These are phyloP conservation scores for Machimus atricapillus DNA, from an alignment of 2,888 invertebrate genomes.

Conservation along the genomic window DNA sequence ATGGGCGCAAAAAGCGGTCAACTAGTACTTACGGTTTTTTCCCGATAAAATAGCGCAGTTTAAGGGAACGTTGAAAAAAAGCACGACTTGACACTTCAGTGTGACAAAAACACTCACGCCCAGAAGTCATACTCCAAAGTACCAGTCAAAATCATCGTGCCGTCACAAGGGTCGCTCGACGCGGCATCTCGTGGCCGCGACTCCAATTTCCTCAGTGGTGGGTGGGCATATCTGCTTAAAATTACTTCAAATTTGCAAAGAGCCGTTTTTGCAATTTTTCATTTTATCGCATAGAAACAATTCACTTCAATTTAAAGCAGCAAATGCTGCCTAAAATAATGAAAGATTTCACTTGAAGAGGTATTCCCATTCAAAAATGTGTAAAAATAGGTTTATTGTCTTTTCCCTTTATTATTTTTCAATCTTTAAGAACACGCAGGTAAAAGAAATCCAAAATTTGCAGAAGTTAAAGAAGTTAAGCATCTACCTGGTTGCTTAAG, in stretches of 20 bases:
- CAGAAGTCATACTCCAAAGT: constrained; percentile 30
- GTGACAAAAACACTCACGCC: constrained; percentile 35
- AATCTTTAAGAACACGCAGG: too few relatives aligned
- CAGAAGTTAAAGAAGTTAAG: too few relatives aligned
- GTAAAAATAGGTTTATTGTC: too few relatives aligned
- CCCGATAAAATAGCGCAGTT: constrained; percentile 8
- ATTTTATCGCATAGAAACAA: not conserved
- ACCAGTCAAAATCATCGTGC: constrained; percentile 20
- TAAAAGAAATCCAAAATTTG: too few relatives aligned
- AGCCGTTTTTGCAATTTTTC: not conserved
- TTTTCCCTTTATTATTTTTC: too few relatives aligned
- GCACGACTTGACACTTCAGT: constrained; percentile 5
- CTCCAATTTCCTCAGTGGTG: not conserved
- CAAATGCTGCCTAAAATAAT: too few relatives aligned
- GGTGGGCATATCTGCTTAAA: not conserved
- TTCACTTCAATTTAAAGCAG: too few relatives aligned
- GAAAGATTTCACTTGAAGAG: too few relatives aligned
- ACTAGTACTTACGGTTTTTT: constrained; percentile 26
- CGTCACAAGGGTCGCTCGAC: not conserved
- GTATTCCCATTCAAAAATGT: too few relatives aligned
- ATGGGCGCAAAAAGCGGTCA: not conserved
- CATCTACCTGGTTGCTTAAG: too few relatives aligned
- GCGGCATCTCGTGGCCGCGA: not conserved
- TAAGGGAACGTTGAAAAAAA: not conserved
- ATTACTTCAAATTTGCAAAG: not conserved